Conservation (phyloP, 2,888 invertebrate genomes). For the Eristalis intricaria region DNA sequence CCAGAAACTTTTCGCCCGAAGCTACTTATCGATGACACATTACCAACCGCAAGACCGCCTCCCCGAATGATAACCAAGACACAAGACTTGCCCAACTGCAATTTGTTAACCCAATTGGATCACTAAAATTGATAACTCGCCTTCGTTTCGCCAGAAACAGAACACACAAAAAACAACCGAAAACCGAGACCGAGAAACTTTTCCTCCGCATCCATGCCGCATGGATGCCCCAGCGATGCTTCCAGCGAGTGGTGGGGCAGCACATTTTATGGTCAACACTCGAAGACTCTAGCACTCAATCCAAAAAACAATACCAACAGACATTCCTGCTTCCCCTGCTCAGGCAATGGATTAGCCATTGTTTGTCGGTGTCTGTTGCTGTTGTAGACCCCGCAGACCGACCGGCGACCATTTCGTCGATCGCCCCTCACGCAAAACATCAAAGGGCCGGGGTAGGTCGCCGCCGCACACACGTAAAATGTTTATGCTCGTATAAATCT, state of each 20-base stretch:
- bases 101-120: conserved; percentile 70
- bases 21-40: conserved; percentile 68
- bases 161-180: background rate
- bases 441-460: background rate
- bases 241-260: conserved; percentile 4
- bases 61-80: conserved; percentile 38
- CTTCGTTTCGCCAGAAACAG: background rate
- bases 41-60: conserved; percentile 65
- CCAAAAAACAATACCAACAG: conserved; percentile 62
- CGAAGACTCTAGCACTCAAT: conserved; percentile 54
- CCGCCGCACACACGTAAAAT: conserved; percentile 52
- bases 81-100: conserved; percentile 68
- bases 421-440: background rate
- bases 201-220: conserved; percentile 18
- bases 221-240: background rate
- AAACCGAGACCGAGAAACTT: conserved; percentile 18
- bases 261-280: conserved; percentile 69
- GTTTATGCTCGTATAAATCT: conserved; percentile 70
- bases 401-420: background rate
- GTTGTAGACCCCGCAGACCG: conserved; percentile 29
- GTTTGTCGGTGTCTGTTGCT: conserved; percentile 65
- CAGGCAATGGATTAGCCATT: conserved; percentile 66
- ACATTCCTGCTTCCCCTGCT: conserved; percentile 51
- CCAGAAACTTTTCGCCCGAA: conserved; percentile 36
- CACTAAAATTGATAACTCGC: conserved; percentile 68